phyloP scores from a whole-genome alignment of 2,113 vertebrate species.

The Coracopsis vasa region DNA sequence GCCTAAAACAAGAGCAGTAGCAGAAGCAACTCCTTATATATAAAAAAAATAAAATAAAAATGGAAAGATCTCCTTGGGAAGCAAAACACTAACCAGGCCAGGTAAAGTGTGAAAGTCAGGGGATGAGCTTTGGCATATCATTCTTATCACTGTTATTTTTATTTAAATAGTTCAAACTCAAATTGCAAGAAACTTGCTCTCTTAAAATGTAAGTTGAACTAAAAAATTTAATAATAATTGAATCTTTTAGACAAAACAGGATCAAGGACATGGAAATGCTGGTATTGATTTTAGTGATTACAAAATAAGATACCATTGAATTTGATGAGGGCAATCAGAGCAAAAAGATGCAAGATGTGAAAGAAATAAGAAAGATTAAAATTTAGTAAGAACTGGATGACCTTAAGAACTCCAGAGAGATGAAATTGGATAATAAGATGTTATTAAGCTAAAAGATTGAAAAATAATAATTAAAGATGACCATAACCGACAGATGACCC shows the following conservation, averaged over 20 bases:
- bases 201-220: background rate
- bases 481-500: background rate
- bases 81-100: background rate
- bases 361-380: background rate
- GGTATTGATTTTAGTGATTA: background rate
- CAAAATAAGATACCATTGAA: conserved; percentile 1
- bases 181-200: background rate
- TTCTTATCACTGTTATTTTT: background rate
- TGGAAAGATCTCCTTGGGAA: background rate
- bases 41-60: background rate
- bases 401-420: background rate
- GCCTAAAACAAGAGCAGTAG: background rate
- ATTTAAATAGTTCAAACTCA: background rate
- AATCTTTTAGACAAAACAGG: conserved; percentile 9
- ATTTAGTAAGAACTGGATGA: background rate
- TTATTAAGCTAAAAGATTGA: background rate
- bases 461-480: conserved; percentile 1
- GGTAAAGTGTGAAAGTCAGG: background rate
- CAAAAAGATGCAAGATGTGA: background rate
- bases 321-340: background rate
- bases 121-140: background rate
- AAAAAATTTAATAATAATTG: background rate
- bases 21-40: background rate
- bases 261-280: background rate
- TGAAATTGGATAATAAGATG: background rate